Evolutionary conservation across 2,888 invertebrate genomes (phyloP), one percentile per base, ranked within the genome.

Genomic region (Lutraria lutraria): DNA sequence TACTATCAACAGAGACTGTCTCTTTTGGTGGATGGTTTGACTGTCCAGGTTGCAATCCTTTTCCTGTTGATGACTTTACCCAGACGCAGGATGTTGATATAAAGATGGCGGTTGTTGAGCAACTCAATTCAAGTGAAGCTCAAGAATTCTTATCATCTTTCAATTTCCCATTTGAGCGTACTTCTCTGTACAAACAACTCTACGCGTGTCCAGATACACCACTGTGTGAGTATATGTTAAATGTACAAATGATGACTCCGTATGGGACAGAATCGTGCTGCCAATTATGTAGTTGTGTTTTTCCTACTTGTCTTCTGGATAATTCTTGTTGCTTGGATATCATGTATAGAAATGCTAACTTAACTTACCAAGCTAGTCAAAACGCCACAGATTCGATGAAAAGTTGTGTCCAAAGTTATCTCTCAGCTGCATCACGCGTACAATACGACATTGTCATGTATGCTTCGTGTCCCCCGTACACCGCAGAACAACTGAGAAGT

Each of bases 311-410:
- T 81, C 31, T 81, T n/a, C 13, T 53, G 25, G 12, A 31, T 12
- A 53, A 31, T 15, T 80, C 63, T 12, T 88, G 88, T n/a, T 88
- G 88, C 72, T 81, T 84, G 13, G 88, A 88, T 34, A 31, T 82
- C n/a, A 34, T 83, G 12, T 83, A 63, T n/a, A 31, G 52, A 19
- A 63, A 63, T 63, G 34, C 54, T 13, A n/a, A 83, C 56, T 34
- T n/a, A 81, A 15, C 25, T 34, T n/a, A 68, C 15, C 13, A 63
- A 0, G n/a, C 83, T n/a, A n/a, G n/a, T n/a, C n/a, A n/a, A 43
- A 21, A 60, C 16, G 31, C 29, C 25, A 72, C n/a, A 21, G 31
- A 56, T 29, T 2, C 34, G n/a, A 29, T 34, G n/a, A 83, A 83
- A 68, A n/a, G 19, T 13, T 83, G 83, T 60, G 19, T 16, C 21